phyloP scores from a whole-genome alignment of 2,888 invertebrate genomes.

The Phorcus lineatus region DNA sequence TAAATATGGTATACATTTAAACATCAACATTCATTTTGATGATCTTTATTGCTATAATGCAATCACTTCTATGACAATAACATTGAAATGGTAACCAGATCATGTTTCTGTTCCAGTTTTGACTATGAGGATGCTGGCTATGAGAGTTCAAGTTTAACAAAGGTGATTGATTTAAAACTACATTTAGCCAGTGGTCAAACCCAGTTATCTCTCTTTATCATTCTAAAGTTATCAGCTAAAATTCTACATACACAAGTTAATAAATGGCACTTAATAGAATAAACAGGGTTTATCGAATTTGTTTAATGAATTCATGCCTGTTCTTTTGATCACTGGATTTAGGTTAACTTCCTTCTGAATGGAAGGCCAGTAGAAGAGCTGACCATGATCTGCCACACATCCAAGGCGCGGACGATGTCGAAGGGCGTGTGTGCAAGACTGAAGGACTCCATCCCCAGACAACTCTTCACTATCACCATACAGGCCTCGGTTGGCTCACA shows the following conservation, averaged over 20 bases:
- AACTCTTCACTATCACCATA: slow-evolving; percentile 88
- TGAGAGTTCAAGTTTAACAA: slow-evolving; percentile 84
- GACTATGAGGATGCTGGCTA: slow-evolving; percentile 81
- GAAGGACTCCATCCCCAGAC: slow-evolving; percentile 90
- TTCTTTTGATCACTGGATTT: slow-evolving; percentile 56
- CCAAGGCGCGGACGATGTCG: slow-evolving; percentile 76
- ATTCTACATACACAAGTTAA: no score
- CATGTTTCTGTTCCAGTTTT: slow-evolving; percentile 66
- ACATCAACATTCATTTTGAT: no score
- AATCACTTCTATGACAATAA: not conserved
- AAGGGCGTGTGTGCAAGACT: slow-evolving; percentile 82
- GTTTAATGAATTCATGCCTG: no score
- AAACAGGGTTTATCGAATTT: no score
- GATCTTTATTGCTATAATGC: no score
- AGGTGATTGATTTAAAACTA: slow-evolving; percentile 78
- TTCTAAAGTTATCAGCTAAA: no score
- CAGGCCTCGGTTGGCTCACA: slow-evolving; percentile 89
- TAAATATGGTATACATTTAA: no score
- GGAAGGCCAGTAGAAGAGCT: slow-evolving; percentile 88
- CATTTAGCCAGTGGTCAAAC: no score
- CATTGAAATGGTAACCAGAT: not conserved
- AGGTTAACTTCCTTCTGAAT: slow-evolving; percentile 88
- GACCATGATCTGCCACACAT: slow-evolving; percentile 86
- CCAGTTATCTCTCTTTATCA: no score
- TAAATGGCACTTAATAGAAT: no score